Evolutionary conservation across 2,113 vertebrate genomes (phyloP), one percentile per base, ranked within the genome.

Genomic region (Leptobrachium ailaonicum): DNA sequence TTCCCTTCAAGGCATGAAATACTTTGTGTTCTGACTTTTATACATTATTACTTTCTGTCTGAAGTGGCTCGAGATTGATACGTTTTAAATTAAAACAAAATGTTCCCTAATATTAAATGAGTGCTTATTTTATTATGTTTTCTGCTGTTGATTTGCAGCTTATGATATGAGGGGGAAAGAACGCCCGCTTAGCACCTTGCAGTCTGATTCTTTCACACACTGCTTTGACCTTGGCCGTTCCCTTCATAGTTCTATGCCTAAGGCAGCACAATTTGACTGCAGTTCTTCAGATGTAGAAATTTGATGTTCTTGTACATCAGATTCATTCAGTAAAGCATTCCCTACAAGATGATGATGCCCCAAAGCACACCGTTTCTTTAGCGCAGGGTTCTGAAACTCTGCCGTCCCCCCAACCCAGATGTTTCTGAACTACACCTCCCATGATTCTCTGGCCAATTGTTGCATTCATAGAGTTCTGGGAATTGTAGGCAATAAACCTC

Each of bases 71-170:
- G 60, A n/a, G 56, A 72, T 71, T 72, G 50, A 73, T 54, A 32
- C 42, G 13, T 67, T 74, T 74, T 80, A 67, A 80, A 80, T 68
- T 67, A 74, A 74, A 80, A 74, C 71, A 73, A 66, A 79, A 67
- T 73, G 71, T 80, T 72, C 77, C 43, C 62, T n/a, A 4, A 32
- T 69, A 73, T 66, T 66, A 79, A 66, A 72, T 56, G 6, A 72
- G 70, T 14, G 41, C 8, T 14, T n/a, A 8, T 20, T 7, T 66
- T 66, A 50, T 47, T 47, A 20, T 32, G 20, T 7, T 8, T 43
- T 44, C 6, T 70, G 13, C 68, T 70, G 13, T 20, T 42, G 20
- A 32, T 68, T 14, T 68, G 41, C 13, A 68, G 66, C 41, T 44
- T 44, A 5, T 11, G 13, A 68, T 68, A 14, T 11, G 20, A 32